These are phyloP conservation scores for Sphecodes monilicornis DNA, from an alignment of 2,888 invertebrate species.

Conservation along the genomic window DNA sequence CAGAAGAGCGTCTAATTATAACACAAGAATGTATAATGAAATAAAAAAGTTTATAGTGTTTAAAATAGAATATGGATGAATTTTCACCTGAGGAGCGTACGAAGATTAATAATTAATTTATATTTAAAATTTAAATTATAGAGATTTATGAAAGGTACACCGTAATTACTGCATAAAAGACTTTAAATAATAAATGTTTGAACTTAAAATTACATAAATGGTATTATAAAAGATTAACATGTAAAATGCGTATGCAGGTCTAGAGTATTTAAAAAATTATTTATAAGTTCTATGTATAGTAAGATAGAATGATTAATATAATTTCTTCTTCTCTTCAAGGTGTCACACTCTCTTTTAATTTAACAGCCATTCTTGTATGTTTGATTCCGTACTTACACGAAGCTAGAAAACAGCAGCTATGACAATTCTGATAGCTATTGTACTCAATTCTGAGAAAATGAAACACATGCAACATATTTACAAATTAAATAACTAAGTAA, in stretches of 20 bases:
- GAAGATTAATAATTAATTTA: not conserved
- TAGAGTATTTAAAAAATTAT: not conserved
- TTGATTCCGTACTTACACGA: not conserved
- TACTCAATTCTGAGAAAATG: not conserved
- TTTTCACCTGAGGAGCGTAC: not conserved
- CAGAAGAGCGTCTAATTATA: not conserved
- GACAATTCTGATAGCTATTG: not conserved
- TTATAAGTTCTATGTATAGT: not conserved
- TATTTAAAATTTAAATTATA: not conserved
- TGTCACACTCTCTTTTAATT: not conserved
- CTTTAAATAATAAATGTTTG: not conserved
- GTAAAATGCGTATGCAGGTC: not conserved
- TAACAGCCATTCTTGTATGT: not conserved
- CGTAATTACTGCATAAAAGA: too few species aligned
- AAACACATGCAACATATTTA: not conserved
- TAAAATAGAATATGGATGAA: not conserved
- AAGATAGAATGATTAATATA: not conserved
- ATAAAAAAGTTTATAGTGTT: not conserved
- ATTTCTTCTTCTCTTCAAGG: not conserved
- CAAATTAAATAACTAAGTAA: not conserved
- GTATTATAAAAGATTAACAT: not conserved
- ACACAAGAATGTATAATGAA: not conserved
- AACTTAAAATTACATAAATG: not conserved
- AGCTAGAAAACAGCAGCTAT: not conserved
- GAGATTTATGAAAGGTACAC: too few species aligned